phyloP scores from a whole-genome alignment of 2,113 vertebrate genomes.

The Salvelinus fontinalis region DNA sequence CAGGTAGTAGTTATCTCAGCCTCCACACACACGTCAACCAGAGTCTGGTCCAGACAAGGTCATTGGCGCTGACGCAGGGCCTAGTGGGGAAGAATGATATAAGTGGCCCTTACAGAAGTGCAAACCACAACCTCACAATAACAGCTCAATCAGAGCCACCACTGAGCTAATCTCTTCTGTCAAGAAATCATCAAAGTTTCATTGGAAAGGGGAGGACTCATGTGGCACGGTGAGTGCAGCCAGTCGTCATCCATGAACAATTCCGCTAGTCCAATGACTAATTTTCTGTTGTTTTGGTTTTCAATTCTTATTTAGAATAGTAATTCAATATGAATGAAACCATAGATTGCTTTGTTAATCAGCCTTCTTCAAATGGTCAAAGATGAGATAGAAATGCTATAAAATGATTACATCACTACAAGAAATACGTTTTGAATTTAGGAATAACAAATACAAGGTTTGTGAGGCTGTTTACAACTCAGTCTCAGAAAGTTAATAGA shows the following conservation, averaged over 20 bases:
- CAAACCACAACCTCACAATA: slow-evolving; percentile 30
- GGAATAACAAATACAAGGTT: background rate
- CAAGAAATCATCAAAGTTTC: slow-evolving; percentile 63
- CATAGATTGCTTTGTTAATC: background rate
- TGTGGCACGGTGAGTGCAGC: slow-evolving; percentile 27
- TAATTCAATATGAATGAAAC: too few relatives aligned
- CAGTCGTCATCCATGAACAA: slow-evolving; percentile 6
- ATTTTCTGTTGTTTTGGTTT: background rate
- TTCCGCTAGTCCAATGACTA: background rate
- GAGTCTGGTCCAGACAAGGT: slow-evolving; percentile 38
- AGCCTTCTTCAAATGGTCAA: background rate
- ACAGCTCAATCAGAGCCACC: slow-evolving; percentile 34
- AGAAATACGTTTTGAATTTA: background rate
- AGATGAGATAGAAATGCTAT: background rate
- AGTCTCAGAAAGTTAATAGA: background rate
- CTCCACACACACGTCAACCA: slow-evolving; percentile 1
- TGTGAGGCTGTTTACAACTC: slow-evolving; percentile 1
- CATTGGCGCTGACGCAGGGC: slow-evolving; percentile 30
- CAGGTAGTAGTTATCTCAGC: slow-evolving; percentile 15
- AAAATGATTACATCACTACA: background rate
- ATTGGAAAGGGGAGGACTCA: slow-evolving; percentile 41
- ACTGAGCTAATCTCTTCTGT: slow-evolving; percentile 49
- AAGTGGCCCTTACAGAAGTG: slow-evolving; percentile 49
- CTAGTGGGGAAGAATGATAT: slow-evolving; percentile 44
- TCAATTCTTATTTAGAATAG: too few relatives aligned